Evolutionary conservation across 2,797 vertebrate genomes (phyloP), one percentile per base, ranked within the genome.

Genomic region (Anniella stebbinsi): DNA sequence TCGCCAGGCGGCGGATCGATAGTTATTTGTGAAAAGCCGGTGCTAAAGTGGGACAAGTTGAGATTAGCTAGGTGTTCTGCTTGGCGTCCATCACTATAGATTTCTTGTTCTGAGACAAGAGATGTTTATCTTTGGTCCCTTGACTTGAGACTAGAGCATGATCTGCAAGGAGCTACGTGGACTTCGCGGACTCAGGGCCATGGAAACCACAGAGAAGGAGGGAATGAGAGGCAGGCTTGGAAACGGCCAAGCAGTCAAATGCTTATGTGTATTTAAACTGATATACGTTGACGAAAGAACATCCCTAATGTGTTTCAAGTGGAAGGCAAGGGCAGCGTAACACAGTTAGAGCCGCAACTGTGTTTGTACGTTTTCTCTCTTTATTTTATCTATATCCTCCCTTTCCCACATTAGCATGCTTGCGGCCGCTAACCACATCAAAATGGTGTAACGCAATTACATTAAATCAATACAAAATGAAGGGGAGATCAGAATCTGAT

Each of bases 21-120:
- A 87, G 81, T 84, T 18, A 89, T 92, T 94, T 86, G 28, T 88
- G 91, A 94, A 93, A 92, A 88, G 0, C 77, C 60, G 81, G 86
- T 93, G 89, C 94, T 94, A 92, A 89, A 90, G 30, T 89, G 80
- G 91, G 92, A 88, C 7, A n/a, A 75, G 88, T 96, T 93, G 77
- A 95, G 66, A 80, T 93, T 91, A 92, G 80, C 72, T 2, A 2
- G 36, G 2, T 85, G 66, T 88, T 96, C 87, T 60, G 87, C 90
- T 86, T 0, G 12, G 82, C 91, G 90, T 92, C 80, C 57, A 90
- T 93, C 93, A 90, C 7, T 41, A n/a, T 69, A 89, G 89, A 81
- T 81, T 96, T 93, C 91, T 90, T 1, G 0, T 67, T 90, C 81
- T 90, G 80, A 92, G 92, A 66, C 89, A 91, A 87, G 51, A 91